Evolutionary conservation across 2,888 invertebrate species (phyloP), one percentile per base, ranked within the genome.

Genomic region (Cylloceria caligata): DNA sequence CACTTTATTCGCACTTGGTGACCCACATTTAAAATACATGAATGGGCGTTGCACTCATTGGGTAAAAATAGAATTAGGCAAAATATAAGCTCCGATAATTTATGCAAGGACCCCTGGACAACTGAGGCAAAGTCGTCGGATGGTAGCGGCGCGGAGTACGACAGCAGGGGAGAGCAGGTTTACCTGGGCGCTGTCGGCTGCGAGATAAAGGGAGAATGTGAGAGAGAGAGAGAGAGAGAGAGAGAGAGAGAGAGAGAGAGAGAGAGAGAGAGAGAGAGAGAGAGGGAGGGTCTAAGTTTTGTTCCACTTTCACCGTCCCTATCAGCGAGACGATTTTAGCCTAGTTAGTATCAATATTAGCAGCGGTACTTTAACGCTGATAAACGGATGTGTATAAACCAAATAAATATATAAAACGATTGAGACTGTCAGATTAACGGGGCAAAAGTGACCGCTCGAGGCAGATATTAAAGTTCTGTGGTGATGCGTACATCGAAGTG

Each of bases 211-310:
- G 74, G 79, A 77, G 75, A n/a, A n/a, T n/a, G n/a, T n/a, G n/a
- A 55, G 67, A 27, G 75, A 80, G 57, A 55, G 16, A 36, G 55
- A n/a, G 39, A 13, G 57, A 67, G 27, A 34, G 65, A 67, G 64
- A 60, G 21, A 27, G 69, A 36, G 64, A 60, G 57, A 74, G 67
- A 52, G 80, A 60, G 77, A 39, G 55, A 60, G 76, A 55, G 69
- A 60, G 39, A 49, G 19, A 57, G 42, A 75, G 67, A 72, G 55
- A 39, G 75, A 52, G 67, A 81, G 52, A 55, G 67, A 55, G 74
- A 77, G 76, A 57, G 76, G 69, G 49, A 83, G 71, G 71, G 30
- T 52, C 77, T 67, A 77, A 68, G 45, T 77, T 81, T 76, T 36
- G 55, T 74, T 55, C 73, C 77, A 57, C 76, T 73, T 77, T 81